Evolutionary conservation across 2,888 invertebrate genomes (phyloP).

Genomic region (Ormyrus rosae): DNA sequence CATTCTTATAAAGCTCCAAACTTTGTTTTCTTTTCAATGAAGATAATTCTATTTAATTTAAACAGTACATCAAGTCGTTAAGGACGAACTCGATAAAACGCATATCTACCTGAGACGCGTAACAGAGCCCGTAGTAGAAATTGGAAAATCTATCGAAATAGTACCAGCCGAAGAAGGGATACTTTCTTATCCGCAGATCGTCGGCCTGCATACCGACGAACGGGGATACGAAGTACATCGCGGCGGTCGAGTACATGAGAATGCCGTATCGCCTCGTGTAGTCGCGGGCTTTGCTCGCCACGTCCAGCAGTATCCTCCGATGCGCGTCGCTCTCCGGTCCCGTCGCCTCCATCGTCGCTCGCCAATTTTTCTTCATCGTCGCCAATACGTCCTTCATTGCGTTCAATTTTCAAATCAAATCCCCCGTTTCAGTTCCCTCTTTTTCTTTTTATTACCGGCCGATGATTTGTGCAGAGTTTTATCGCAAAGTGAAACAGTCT

Average conservation of each 20-base stretch:
- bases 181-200: constrained; percentile 46
- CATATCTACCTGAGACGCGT: constrained; percentile 54
- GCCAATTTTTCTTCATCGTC: constrained; percentile 53
- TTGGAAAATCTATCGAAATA: constrained; percentile 55
- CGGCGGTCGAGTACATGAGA: constrained; percentile 56
- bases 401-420: background rate
- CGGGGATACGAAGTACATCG: constrained; percentile 57
- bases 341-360: constrained; percentile 30
- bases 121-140: constrained; percentile 52
- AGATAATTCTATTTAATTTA: no score
- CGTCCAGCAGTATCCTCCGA: constrained; percentile 45
- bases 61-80: no score
- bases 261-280: constrained; percentile 55
- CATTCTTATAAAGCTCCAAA: no score
- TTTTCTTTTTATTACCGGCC: no score
- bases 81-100: background rate
- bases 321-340: constrained; percentile 16
- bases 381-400: constrained; percentile 35
- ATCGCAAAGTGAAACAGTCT: no score
- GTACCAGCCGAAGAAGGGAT: constrained; percentile 60
- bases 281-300: constrained; percentile 39
- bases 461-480: no score
- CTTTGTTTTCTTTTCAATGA: no score
- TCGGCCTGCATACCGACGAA: constrained; percentile 50
- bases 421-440: no score